Percentiles rank a stretch among this genome's conserved stretches.
phyloP scores from a whole-genome alignment of 1,140 invertebrate genomes.

The Camponotus floridanus region DNA sequence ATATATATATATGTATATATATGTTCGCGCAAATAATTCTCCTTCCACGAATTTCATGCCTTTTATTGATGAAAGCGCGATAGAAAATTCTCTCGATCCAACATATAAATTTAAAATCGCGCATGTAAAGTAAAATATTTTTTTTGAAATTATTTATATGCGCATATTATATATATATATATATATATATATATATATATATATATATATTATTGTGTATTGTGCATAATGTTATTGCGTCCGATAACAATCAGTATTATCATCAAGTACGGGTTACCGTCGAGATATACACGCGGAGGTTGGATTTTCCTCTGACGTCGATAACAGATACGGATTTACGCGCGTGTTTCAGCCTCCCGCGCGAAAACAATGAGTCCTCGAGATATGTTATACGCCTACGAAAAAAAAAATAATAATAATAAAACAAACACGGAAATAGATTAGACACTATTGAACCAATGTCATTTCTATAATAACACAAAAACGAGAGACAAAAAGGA shows the following conservation, averaged over 20 bases:
- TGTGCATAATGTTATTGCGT: neutral
- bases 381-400: neutral
- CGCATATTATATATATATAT: no score
- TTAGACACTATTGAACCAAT: neutral
- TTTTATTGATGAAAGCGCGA: neutral
- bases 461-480: neutral
- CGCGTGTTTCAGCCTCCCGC: slow-evolving; percentile 14
- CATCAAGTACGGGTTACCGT: neutral
- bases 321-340: slow-evolving; percentile 30
- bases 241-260: slow-evolving; percentile 24
- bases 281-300: neutral
- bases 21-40: neutral
- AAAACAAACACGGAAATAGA: slow-evolving; percentile 5
- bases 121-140: neutral
- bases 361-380: neutral
- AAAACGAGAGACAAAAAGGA: neutral
- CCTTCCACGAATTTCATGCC: neutral
- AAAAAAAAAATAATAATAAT: neutral
- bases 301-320: slow-evolving; percentile 43
- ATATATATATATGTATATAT: neutral
- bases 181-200: no score
- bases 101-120: neutral
- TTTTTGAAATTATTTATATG: neutral
- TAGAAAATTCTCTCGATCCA: neutral
- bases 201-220: no score